Base-by-base conservation (phyloP, 2,797 vertebrate genomes). In the Oreonectes daqikongensis region DNA sequence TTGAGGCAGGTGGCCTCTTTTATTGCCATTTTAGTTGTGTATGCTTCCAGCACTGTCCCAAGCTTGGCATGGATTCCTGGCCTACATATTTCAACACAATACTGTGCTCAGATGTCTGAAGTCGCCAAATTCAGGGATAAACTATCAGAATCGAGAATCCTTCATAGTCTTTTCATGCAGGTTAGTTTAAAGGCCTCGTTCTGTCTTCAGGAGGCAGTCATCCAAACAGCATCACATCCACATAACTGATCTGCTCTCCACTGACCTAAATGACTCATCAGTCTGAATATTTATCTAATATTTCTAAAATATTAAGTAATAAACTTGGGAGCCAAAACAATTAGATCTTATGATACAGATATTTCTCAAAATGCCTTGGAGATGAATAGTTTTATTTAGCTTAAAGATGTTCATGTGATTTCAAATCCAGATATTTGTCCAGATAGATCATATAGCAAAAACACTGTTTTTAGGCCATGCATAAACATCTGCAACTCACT, bases 181-280 rank as follows among this genome's bases (percentile, higher is more conserved):
- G 24, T 67, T 57, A 57, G 63, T 75, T 67, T 44, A 66, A 22
- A n/a, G 66, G 38, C 12, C 55, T 35, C n/a, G n/a, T n/a, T 57
- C 18, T 75, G 52, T 75, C 35, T 57, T 75, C 52, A 57, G 30
- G 32, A 57, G 50, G 50, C 52, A 75, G 46, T 67, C 73, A 30
- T 57, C 63, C 73, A 59, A 67, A 67, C 50, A 59, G 53, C 38
- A 71, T 59, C 38, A 71, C 35, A 67, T 40, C 63, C 63, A 4
- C 12, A 64, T 32, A 75, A 75, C 26, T 67, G 18, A 75, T 28
- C 55, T 57, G 48, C 50, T 67, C 63, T 57, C 26, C n/a, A 14
- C 14, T 67, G 63, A 67, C 50, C 50, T 8, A 75, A 67, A 28
- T 44, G 5, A 7, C 14, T 15, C 63, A 44, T 40, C 70, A 48